A percentile compares a stretch with the other conserved stretches of the same genome.
These are phyloP conservation scores for Cephus rjabovi DNA, from an alignment of 2,888 invertebrate species.

Conservation along the genomic window DNA sequence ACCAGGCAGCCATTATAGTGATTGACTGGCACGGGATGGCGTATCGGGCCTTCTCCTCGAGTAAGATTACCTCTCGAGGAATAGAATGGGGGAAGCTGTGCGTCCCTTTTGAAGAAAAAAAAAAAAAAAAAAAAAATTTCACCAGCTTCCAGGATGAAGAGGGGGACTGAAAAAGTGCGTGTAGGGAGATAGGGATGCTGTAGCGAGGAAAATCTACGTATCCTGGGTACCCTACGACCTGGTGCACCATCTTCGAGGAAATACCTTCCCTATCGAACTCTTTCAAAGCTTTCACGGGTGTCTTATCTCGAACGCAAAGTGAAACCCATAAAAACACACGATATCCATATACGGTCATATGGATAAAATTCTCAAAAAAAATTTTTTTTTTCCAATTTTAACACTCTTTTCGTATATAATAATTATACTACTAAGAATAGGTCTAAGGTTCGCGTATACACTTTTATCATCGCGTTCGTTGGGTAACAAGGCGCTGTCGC, in stretches of 20 bases:
- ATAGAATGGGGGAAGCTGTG: slow-evolving; percentile 7
- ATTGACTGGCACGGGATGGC: slow-evolving; percentile 21
- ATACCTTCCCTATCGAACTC: not conserved
- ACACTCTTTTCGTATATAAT: not conserved
- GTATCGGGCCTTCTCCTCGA: slow-evolving; percentile 21
- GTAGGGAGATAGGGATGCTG: slow-evolving; percentile 12
- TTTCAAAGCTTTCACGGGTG: not conserved
- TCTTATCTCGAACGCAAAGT: not conserved
- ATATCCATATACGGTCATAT: not conserved
- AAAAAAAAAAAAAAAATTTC: not conserved
- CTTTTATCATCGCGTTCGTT: slow-evolving; percentile 53
- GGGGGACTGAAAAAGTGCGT: not conserved
- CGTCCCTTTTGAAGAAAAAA: slow-evolving; percentile 1
- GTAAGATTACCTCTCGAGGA: slow-evolving; percentile 20
- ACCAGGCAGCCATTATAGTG: slow-evolving; percentile 24
- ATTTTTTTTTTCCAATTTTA: not conserved
- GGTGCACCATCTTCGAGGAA: not conserved
- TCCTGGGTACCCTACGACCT: not conserved
- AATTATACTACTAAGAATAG: not conserved
- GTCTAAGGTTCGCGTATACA: not conserved
- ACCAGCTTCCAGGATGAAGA: not conserved
- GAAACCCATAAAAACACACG: not conserved
- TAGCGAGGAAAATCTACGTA: not conserved
- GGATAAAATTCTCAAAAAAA: not conserved
- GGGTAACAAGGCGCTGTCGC: slow-evolving; percentile 49